Evolutionary conservation across 2,888 invertebrate genomes (phyloP).

Genomic region (Tenthredo amoena): DNA sequence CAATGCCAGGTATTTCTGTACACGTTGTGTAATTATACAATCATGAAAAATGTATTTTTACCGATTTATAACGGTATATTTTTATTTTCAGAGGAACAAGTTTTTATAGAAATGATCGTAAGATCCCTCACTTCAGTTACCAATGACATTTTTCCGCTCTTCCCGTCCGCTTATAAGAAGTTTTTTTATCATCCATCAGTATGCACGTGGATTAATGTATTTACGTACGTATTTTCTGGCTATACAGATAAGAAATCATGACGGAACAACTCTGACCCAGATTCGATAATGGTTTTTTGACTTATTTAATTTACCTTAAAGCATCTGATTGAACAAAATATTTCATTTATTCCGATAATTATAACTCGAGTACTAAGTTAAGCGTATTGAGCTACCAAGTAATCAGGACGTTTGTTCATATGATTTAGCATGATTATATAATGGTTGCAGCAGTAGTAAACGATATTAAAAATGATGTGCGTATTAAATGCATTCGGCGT

Average conservation of each 20-base stretch:
- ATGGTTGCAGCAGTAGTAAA: neutral
- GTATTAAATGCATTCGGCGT: neutral
- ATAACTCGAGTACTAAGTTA: neutral
- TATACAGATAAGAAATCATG: neutral
- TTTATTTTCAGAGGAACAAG: neutral
- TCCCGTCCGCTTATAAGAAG: neutral
- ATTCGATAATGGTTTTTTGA: neutral
- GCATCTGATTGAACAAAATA: neutral
- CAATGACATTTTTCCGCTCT: neutral
- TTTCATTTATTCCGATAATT: neutral
- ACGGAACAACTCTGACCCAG: neutral
- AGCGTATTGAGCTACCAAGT: neutral
- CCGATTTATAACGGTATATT: neutral
- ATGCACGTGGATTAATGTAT: neutral
- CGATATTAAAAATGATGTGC: neutral
- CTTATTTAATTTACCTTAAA: neutral
- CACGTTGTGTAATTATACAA: neutral
- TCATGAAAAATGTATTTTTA: neutral
- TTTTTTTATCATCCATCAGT: neutral
- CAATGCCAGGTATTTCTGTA: neutral
- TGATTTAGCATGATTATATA: neutral
- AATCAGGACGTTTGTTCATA: neutral
- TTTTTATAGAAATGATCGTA: neutral
- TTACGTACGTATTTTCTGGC: neutral
- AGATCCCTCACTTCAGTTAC: neutral